Evolutionary conservation across 2,888 invertebrate genomes (phyloP), one percentile per base, ranked within the genome.

Genomic region (Latheticus oryzae): DNA sequence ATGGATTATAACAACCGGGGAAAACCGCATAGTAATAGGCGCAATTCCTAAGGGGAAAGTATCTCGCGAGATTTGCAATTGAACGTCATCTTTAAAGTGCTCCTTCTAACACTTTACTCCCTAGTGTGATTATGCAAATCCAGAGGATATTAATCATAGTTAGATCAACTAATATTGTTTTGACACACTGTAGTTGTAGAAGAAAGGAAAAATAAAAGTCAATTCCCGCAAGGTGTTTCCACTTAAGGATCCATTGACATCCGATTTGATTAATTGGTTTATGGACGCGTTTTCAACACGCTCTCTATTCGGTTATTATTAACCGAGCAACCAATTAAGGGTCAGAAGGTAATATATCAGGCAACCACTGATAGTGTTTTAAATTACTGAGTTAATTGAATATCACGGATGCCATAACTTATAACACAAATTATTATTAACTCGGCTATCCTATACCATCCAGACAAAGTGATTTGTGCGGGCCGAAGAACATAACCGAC

Each of bases 361-460:
- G 38, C 54, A 42, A 43, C 33, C 32, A 60, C 45, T 57, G 59
- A 62, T 62, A 60, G 62, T 54, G 59, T 62, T 62, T 64, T 60
- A 62, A 64, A 62, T 64, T 61, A 64, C 58, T 28, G 52, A 60
- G 55, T 60, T 60, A 64, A 64, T 64, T 64, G 62, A 64, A 64
- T 64, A 62, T 56, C 58, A 58, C 58, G 58, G 53, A 62, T 60
- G 62, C 64, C 60, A 60, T 62, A 63, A 61, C 60, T 61, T 59
- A 61, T 42, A 58, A 54, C 47, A 58, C 57, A 58, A 60, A 60
- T 57, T 58, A 53, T 57, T 60, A 58, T 52, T 60, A 60, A 58
- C 57, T 53, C 48, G 19, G 12, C 38, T 51, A 51, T 38, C 51
- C 48, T 48, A 35, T 48, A 35, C 48, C 48, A 35, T 13, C n/a